Percentiles rank a stretch among this genome's conserved stretches.
Conservation (phyloP, 2,113 vertebrate genomes). For the Apodemus sylvaticus region DNA sequence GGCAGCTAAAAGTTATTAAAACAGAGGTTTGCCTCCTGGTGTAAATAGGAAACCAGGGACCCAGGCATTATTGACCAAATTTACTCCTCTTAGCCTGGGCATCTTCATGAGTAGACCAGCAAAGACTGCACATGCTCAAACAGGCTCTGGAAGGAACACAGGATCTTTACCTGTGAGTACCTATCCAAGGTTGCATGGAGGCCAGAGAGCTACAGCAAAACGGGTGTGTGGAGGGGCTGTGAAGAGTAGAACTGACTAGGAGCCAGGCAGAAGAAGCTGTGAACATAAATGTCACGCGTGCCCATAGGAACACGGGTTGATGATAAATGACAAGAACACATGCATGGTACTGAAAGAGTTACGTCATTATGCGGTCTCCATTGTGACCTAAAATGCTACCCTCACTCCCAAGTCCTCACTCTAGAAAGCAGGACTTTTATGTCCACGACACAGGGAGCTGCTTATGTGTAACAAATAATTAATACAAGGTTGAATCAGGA, state of each 20-base stretch:
- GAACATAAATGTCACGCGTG: fast-evolving
- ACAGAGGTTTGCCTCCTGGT: background rate
- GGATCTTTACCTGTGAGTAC: background rate
- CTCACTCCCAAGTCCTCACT: background rate
- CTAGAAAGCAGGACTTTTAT: background rate
- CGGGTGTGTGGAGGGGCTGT: background rate
- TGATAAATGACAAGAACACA: background rate
- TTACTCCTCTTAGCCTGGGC: background rate
- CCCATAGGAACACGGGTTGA: no score
- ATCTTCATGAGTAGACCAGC: background rate
- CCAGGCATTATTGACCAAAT: background rate
- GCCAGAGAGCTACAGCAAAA: background rate
- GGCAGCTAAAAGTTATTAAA: background rate
- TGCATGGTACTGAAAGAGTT: fast-evolving
- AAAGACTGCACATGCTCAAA: background rate
- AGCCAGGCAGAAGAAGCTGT: background rate
- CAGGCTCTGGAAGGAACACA: background rate
- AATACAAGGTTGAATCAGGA: background rate
- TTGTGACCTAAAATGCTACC: background rate
- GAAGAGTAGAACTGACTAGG: background rate
- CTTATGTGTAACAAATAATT: background rate
- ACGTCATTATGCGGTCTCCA: background rate
- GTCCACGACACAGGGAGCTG: background rate
- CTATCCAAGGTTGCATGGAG: fast-evolving
- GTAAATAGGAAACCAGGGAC: no score